Evolutionary conservation across 2,113 vertebrate species (phyloP).

Genomic region (Periophthalmus modestus): DNA sequence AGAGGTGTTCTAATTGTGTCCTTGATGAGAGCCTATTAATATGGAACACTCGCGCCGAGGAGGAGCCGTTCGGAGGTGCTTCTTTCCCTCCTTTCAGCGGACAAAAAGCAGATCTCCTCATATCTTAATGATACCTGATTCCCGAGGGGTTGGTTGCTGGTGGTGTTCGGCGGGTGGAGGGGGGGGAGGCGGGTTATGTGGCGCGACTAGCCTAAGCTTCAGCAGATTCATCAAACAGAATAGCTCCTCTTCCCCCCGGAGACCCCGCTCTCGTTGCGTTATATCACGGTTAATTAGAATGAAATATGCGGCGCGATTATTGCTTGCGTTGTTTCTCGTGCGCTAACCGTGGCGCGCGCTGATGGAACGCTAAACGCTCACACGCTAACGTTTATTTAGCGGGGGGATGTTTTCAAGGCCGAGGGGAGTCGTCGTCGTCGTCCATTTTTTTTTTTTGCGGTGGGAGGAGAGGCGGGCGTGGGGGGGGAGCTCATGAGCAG

Average conservation of each 20-base stretch:
- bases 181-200: conserved; percentile 65
- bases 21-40: conserved; percentile 85
- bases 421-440: background rate
- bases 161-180: too few relatives aligned
- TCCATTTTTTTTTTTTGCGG: background rate
- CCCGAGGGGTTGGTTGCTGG: too few relatives aligned
- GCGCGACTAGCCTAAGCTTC: conserved; percentile 70
- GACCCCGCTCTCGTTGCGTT: conserved; percentile 76
- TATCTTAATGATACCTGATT: conserved; percentile 85
- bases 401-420: conserved; percentile 40
- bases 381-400: conserved; percentile 60
- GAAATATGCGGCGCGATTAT: conserved; percentile 81
- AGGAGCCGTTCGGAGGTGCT: conserved; percentile 60
- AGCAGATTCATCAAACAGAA: conserved; percentile 82
- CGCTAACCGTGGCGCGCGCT: conserved; percentile 72
- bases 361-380: conserved; percentile 69
- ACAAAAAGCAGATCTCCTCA: conserved; percentile 78
- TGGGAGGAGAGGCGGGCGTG: conserved; percentile 5
- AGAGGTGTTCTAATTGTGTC: conserved; percentile 84
- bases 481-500: conserved; percentile 49
- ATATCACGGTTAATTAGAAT: conserved; percentile 83
- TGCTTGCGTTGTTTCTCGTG: conserved; percentile 75
- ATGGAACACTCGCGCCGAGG: conserved; percentile 78
- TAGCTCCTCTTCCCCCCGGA: conserved; percentile 74
- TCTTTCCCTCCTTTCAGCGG: conserved; percentile 54